Evolutionary conservation across 2,888 invertebrate species (phyloP).

Genomic region (Mesorhabditis spiculigera): DNA sequence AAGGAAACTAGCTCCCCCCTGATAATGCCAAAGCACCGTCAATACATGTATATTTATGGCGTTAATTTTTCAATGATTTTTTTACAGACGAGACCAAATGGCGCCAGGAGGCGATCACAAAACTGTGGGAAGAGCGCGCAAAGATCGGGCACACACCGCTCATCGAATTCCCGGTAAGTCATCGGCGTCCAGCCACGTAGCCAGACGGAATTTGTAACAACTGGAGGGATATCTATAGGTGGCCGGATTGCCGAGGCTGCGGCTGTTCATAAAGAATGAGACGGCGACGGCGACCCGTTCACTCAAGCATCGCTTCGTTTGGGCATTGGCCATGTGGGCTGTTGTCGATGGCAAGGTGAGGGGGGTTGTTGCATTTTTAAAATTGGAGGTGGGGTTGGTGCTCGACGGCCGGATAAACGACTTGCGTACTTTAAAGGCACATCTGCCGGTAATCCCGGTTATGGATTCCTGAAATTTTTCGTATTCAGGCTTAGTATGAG

Average conservation of each 20-base stretch:
- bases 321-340: slow-evolving; percentile 50
- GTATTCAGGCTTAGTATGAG: background rate
- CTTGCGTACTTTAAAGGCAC: background rate
- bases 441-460: background rate
- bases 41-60: slow-evolving; percentile 7
- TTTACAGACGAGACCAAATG: slow-evolving; percentile 33
- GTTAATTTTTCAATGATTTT: background rate
- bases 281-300: slow-evolving; percentile 37
- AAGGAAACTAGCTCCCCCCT: no score
- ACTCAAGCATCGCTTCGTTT: slow-evolving; percentile 49
- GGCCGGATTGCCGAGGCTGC: slow-evolving; percentile 30
- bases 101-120: slow-evolving; percentile 32
- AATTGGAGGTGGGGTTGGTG: no score
- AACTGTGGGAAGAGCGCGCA: slow-evolving; percentile 40
- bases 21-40: no score
- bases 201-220: background rate
- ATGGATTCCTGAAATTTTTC: no score
- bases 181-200: background rate
- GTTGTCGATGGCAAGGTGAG: slow-evolving; percentile 38
- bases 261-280: slow-evolving; percentile 49
- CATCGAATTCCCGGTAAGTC: slow-evolving; percentile 19
- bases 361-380: no score
- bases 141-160: slow-evolving; percentile 45
- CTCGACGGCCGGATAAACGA: no score
- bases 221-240: slow-evolving; percentile 15